Conservation (phyloP, 2,113 vertebrate genomes). For the Rhinolophus sinicus region DNA sequence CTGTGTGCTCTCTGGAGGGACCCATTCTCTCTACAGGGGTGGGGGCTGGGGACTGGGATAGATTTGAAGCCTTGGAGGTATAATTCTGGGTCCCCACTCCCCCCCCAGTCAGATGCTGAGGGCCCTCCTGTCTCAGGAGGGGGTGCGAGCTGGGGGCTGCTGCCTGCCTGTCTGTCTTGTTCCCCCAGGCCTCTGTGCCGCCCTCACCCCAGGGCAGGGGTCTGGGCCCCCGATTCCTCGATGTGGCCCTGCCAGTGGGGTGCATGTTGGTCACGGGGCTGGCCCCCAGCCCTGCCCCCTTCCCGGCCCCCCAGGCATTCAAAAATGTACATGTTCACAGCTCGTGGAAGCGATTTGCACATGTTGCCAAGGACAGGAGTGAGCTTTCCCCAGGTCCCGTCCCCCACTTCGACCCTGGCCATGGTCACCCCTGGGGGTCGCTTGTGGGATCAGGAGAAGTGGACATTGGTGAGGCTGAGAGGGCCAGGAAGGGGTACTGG, state of each 20-base stretch:
- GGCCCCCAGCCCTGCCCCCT: not conserved
- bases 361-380: constrained; percentile 52
- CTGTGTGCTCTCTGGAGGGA: not conserved
- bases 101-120: rapidly evolving
- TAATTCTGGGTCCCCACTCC: not conserved
- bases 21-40: rapidly evolving
- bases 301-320: constrained; percentile 61
- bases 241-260: not conserved
- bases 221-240: rapidly evolving
- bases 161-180: not conserved
- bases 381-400: rapidly evolving
- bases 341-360: constrained; percentile 71
- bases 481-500: rapidly evolving
- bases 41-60: not conserved
- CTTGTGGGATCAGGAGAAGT: not conserved
- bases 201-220: not conserved
- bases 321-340: constrained; percentile 74
- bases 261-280: rapidly evolving
- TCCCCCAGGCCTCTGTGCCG: not conserved
- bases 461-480: rapidly evolving
- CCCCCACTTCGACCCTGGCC: rapidly evolving
- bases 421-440: too few species aligned
- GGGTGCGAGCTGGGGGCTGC: rapidly evolving
- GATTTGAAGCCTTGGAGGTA: not conserved
- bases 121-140: not conserved